Evolutionary conservation across 2,113 vertebrate species (phyloP).

Genomic region (Triplophysa siluroides): DNA sequence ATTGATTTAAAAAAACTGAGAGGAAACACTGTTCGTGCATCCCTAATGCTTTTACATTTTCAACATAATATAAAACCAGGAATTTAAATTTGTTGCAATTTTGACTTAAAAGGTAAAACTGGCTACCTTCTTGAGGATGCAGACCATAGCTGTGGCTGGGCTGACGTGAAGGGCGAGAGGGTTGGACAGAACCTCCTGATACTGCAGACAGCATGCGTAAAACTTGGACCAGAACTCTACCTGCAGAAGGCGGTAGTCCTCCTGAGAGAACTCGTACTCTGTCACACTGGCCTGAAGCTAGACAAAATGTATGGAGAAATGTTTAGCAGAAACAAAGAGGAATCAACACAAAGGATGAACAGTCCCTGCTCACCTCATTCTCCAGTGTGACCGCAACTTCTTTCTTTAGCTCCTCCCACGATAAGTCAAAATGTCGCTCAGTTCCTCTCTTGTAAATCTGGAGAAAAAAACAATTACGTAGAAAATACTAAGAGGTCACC

Average conservation of each 20-base stretch:
- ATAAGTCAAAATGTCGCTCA: slow-evolving; percentile 78
- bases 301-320: not conserved
- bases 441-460: slow-evolving; percentile 88
- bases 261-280: slow-evolving; percentile 89
- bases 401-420: slow-evolving; percentile 87
- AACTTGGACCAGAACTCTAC: slow-evolving; percentile 96
- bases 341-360: not conserved
- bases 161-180: slow-evolving; percentile 86
- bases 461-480: not conserved
- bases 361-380: slow-evolving; percentile 77
- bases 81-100: not conserved
- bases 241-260: slow-evolving; percentile 91
- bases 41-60: too few species aligned
- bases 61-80: too few species aligned
- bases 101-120: too few species aligned
- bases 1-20: too few species aligned
- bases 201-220: slow-evolving; percentile 93
- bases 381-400: slow-evolving; percentile 91
- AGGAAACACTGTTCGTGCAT: too few species aligned
- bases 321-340: not conserved
- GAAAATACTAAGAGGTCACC: not conserved
- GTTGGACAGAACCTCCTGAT: slow-evolving; percentile 86
- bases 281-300: slow-evolving; percentile 91
- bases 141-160: slow-evolving; percentile 81
- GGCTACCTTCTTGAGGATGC: slow-evolving; percentile 87